Percentiles rank a stretch among this genome's conserved stretches.
phyloP scores from a whole-genome alignment of 37 sponge, comb jelly and placozoan species.

The Agelas oroides region DNA sequence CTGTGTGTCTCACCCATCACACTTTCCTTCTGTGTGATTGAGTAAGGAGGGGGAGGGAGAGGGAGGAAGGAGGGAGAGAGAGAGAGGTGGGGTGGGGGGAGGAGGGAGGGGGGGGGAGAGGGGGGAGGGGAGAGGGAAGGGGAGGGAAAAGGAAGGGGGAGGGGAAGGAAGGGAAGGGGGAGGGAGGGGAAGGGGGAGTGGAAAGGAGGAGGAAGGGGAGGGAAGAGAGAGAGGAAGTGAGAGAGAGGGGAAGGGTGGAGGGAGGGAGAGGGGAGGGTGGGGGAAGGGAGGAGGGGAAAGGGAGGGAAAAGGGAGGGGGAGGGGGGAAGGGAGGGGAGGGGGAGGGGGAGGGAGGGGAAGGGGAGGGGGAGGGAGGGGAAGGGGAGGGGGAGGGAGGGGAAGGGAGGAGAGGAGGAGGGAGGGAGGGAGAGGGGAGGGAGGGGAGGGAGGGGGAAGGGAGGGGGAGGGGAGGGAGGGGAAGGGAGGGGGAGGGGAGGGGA shows the following conservation, averaged over 20 bases:
- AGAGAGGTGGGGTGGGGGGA: not conserved
- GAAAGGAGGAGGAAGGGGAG: not conserved
- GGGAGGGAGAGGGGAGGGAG: not conserved
- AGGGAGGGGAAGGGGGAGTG: not conserved
- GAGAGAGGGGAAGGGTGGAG: too few species aligned
- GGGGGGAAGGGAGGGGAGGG: not conserved
- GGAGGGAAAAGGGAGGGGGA: not conserved
- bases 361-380: not conserved
- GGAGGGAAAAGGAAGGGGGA: not conserved
- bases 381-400: not conserved
- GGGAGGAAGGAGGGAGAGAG: not conserved
- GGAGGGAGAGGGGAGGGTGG: not conserved
- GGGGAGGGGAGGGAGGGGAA: not conserved
- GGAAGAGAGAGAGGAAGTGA: not conserved
- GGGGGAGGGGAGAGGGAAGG: not conserved
- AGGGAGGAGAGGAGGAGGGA: not conserved
- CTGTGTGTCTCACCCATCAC: not conserved
- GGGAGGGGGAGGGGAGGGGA: not conserved
- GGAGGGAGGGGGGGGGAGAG: not conserved
- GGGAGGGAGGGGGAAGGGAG: not conserved
- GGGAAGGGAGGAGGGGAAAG: not conserved
- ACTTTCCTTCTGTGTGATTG: not conserved
- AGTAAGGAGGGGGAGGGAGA: not conserved
- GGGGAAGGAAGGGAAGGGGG: not conserved
- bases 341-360: not conserved